phyloP scores from a whole-genome alignment of 1,140 invertebrate species.

The Conopomorpha cramerella region DNA sequence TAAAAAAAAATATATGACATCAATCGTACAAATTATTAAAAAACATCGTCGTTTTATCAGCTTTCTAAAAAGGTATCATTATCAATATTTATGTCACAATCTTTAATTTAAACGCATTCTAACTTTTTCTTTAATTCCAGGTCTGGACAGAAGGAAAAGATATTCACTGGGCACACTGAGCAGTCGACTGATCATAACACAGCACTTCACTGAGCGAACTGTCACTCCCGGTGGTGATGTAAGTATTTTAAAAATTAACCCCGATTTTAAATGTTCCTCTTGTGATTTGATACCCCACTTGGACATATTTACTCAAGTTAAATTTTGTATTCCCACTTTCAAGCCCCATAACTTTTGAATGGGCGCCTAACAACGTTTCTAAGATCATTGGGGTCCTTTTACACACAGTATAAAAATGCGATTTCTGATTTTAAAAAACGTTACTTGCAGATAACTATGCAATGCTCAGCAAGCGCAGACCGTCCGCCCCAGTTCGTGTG shows the following conservation, averaged over 20 bases:
- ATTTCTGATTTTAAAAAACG: no score
- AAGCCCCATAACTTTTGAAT: no score
- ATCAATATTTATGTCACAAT: background rate
- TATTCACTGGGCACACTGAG: constrained; percentile 16
- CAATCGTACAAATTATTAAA: no score
- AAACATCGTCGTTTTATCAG: background rate
- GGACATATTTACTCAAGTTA: no score
- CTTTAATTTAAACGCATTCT: no score
- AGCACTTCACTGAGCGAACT: constrained; percentile 44
- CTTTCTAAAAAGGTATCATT: background rate
- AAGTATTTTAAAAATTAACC: constrained; percentile 38
- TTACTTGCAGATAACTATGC: constrained; percentile 33
- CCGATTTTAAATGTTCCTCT: no score
- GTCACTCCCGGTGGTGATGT: constrained; percentile 46
- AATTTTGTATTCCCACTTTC: no score
- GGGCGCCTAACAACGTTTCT: no score
- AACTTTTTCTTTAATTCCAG: constrained; percentile 10
- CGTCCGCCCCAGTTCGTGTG: constrained; percentile 76
- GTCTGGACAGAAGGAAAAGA: constrained; percentile 12
- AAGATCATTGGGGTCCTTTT: no score
- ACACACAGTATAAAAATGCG: no score
- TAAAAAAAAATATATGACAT: no score
- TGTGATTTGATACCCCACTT: no score
- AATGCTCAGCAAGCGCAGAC: constrained; percentile 76
- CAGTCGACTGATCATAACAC: constrained; percentile 33